Conservation (phyloP, 2,888 invertebrate species). For the Drosophila pseudotakahashii region DNA sequence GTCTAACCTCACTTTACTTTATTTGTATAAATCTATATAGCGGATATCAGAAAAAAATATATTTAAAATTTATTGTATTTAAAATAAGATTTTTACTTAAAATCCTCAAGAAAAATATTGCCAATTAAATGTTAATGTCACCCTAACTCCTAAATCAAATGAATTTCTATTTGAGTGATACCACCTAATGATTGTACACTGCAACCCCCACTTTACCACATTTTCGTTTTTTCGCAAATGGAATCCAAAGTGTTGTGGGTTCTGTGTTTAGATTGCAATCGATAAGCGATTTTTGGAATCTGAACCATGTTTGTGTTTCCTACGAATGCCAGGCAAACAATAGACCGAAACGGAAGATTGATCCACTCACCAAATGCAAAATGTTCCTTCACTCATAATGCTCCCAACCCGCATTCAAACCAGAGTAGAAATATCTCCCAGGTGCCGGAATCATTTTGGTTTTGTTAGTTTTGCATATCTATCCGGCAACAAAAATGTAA, state of each 20-base stretch:
- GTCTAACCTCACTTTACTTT: background rate
- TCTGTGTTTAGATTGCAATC: background rate
- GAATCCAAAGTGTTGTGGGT: background rate
- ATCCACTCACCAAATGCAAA: conserved; percentile 1
- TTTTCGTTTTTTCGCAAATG: background rate
- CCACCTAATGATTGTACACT: background rate
- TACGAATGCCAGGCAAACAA: conserved; percentile 8
- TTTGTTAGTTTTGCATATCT: conserved; percentile 17
- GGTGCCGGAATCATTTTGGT: background rate
- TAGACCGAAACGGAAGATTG: background rate
- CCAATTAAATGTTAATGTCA: too few relatives aligned
- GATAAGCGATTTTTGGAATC: background rate
- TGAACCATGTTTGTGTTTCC: conserved; percentile 6
- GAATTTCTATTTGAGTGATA: background rate
- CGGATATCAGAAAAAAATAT: too few relatives aligned
- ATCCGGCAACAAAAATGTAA: conserved; percentile 17
- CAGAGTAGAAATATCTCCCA: background rate
- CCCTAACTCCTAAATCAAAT: too few relatives aligned
- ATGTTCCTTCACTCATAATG: background rate
- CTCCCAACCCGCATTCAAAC: background rate
- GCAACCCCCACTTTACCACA: background rate
- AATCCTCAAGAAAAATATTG: too few relatives aligned
- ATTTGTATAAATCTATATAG: too few relatives aligned
- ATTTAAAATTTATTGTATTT: too few relatives aligned
- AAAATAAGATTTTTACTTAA: too few relatives aligned